A percentile compares a stretch with the other conserved stretches of the same genome.
These are phyloP conservation scores for Xylocampa areola DNA, from an alignment of 2,888 invertebrate species.

Conservation along the genomic window DNA sequence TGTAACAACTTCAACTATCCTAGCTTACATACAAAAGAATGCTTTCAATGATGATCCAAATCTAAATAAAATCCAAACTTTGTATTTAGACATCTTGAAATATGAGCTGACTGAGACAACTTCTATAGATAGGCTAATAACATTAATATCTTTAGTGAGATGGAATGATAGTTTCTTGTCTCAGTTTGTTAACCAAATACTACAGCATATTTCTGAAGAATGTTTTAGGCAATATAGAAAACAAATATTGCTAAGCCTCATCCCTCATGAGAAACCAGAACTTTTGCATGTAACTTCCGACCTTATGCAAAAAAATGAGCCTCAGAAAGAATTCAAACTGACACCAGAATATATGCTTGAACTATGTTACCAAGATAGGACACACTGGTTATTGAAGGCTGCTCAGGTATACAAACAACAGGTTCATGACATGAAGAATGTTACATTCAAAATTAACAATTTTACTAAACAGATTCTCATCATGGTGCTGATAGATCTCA, in stretches of 20 bases:
- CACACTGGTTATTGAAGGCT: slow-evolving; percentile 86
- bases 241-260: slow-evolving; percentile 82
- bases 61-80: slow-evolving; percentile 71
- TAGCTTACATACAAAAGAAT: slow-evolving; percentile 74
- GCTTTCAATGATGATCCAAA: slow-evolving; percentile 63
- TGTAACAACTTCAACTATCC: slow-evolving; percentile 76
- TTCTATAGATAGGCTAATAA: slow-evolving; percentile 77
- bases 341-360: slow-evolving; percentile 87
- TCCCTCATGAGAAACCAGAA: slow-evolving; percentile 79
- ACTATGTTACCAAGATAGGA: slow-evolving; percentile 85
- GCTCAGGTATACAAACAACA: slow-evolving; percentile 83
- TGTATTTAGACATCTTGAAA: slow-evolving; percentile 78
- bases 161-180: slow-evolving; percentile 75
- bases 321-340: slow-evolving; percentile 82
- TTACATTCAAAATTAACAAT: slow-evolving; percentile 85
- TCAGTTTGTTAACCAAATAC: slow-evolving; percentile 72
- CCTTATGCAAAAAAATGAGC: slow-evolving; percentile 80
- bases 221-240: slow-evolving; percentile 80
- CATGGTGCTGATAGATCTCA: slow-evolving; percentile 85
- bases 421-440: slow-evolving; percentile 84
- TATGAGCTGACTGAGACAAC: slow-evolving; percentile 74
- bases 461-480: slow-evolving; percentile 87
- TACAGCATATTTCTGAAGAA: slow-evolving; percentile 78
- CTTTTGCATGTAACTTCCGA: slow-evolving; percentile 75
- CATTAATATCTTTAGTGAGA: slow-evolving; percentile 77